Base-by-base conservation (phyloP, 2,113 vertebrate genomes). In the Corythoichthys intestinalis region DNA sequence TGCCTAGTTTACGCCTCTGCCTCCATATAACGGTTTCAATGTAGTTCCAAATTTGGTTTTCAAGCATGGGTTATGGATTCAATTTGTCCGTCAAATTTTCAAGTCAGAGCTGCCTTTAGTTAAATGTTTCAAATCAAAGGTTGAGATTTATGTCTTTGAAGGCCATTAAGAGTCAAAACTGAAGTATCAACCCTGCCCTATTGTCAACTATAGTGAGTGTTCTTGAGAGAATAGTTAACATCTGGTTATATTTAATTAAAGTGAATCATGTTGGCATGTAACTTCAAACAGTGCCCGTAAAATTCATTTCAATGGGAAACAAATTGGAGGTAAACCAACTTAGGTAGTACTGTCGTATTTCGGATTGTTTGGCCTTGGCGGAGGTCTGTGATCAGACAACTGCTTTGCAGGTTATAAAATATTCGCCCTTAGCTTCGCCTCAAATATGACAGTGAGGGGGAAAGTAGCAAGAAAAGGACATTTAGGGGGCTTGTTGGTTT, bases 401-500 rank as follows among this genome's bases (percentile, higher is more conserved):
- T 52, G 50, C 50, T 52, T n/a, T 52, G 17, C 50, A 52, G 50
- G 50, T 28, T 12, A 4, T 28, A 11, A 15, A 57, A 56, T 0
- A 4, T 74, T 79, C 67, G 68, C 70, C 69, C 72, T 67, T 48
- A 65, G 67, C 44, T 56, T 75, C 12, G 3, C 70, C 61, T 81
- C 58, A 60, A 44, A 46, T 41, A 62, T 57, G 69, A 65, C 59
- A 56, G 62, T 46, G 53, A 66, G 59, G 77, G 75, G 75, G 35
- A 34, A 76, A 69, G 66, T 72, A 75, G 70, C 74, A 70, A 77
- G 73, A 81, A 77, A 84, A 82, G 66, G 66, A 44, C 67, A 50
- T 47, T 70, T 56, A 69, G 80, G 84, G 84, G 80, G 80, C 77
- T 72, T 60, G 48, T 75, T 72, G 76, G 65, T 72, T 75, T 76